Conservation (phyloP, 1,140 invertebrate genomes). For the Heliconius melpomene region DNA sequence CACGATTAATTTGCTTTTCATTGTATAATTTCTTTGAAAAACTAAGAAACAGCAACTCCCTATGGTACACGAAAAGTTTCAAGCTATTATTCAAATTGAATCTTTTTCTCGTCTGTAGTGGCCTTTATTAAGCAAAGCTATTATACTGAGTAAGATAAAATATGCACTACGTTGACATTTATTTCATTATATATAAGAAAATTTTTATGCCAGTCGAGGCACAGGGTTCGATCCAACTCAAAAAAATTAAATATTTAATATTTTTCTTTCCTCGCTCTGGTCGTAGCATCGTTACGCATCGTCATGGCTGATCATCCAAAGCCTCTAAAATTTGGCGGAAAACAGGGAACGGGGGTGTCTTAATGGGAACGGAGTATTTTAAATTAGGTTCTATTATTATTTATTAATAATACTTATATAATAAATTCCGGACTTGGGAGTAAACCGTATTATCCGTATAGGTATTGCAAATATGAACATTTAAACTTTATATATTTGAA, state of each 20-base stretch:
- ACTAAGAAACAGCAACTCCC: background rate
- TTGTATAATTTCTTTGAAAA: background rate
- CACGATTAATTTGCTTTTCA: background rate
- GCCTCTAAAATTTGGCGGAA: no score
- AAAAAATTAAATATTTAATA: no score
- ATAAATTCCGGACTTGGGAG: background rate
- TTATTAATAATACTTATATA: background rate
- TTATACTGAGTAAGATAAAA: background rate
- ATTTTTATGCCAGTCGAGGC: no score
- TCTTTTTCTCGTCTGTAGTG: background rate
- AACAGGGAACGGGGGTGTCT: no score
- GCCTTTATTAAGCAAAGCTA: background rate
- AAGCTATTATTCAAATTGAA: constrained; percentile 2
- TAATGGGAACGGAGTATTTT: no score
- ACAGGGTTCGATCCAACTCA: no score
- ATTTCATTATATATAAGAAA: no score
- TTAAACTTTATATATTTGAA: background rate
- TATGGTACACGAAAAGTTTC: background rate
- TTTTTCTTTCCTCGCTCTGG: no score
- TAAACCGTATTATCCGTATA: background rate
- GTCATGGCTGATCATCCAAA: no score
- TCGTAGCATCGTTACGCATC: no score
- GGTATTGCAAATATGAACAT: background rate
- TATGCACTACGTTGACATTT: background rate
- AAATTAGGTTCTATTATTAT: no score